Conservation (phyloP, 2,113 vertebrate genomes). For the Fulmarus glacialis region DNA sequence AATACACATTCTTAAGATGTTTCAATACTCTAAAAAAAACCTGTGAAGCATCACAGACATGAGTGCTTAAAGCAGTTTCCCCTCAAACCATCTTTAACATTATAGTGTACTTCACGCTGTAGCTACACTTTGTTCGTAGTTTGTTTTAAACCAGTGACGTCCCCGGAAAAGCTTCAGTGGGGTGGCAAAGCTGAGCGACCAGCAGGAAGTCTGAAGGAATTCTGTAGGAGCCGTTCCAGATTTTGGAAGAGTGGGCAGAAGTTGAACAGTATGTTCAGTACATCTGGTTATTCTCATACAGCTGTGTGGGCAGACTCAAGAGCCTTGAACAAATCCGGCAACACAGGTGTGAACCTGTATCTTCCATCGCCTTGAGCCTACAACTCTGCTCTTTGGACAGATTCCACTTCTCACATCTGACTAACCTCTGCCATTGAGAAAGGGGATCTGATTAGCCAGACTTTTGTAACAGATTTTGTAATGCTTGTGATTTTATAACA, state of each 20-base stretch:
- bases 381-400: background rate
- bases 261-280: background rate
- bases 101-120: background rate
- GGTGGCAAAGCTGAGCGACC: background rate
- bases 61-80: background rate
- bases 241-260: background rate
- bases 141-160: background rate
- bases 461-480: background rate
- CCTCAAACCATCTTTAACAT: background rate
- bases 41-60: background rate
- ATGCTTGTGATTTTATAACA: background rate
- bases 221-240: background rate
- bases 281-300: background rate
- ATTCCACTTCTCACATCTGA: background rate
- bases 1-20: background rate
- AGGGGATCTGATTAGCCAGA: background rate
- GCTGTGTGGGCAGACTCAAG: background rate
- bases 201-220: background rate
- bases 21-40: background rate
- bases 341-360: background rate
- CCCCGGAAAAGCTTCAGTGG: background rate
- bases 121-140: background rate
- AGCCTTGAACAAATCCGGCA: background rate
- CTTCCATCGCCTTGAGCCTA: background rate
- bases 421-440: background rate